Evolutionary conservation across 1,140 invertebrate genomes (phyloP), one percentile per base, ranked within the genome.

Genomic region (Steinernema feltiae): DNA sequence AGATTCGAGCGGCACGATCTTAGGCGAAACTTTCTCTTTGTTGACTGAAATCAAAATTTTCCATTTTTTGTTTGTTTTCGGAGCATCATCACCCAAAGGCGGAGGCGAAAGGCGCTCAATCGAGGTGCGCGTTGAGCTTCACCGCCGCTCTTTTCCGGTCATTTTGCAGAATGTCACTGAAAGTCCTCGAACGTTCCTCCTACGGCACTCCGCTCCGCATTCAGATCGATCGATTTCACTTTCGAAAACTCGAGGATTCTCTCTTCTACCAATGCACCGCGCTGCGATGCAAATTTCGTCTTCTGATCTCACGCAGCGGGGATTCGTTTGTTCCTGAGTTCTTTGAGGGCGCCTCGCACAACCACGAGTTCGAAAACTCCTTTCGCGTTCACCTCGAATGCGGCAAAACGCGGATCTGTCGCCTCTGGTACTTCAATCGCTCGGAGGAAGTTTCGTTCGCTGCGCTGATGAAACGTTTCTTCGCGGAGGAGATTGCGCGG

Each of bases 171-270:
- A 7, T 7, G 35, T 18, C 35, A 7, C 35, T 41, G 12, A 12
- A 63, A 63, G 24, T 63, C 24, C 53, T 63, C 53, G 15, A 63
- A 63, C 12, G 24, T 3, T 63, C 53, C 24, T 21, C 12, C 24
- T 63, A 63, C 53, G 53, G 53, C 15, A 27, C 53, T n/a, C 53
- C 53, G 12, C 24, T 27, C 12, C 53, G 15, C 12, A 3, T 63
- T 7, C 53, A 63, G 53, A 63, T 63, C 53, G 53, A 63, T 63
- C 53, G 53, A 3, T 63, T 63, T 21, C 53, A 63, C 53, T 63
- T 63, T 21, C 53, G 24, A 3, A 63, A 63, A 27, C 12, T 63
- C 15, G 12, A 12, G 3, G 53, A 63, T 63, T 63, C 53, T 12
- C 15, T 27, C 53, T 63, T 63, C 53, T 63, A 17, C 24, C 53